A percentile compares a stretch with the other conserved stretches of the same genome.
These are phyloP conservation scores for Drosophila anceps DNA, from an alignment of 2,888 invertebrate genomes.

Conservation along the genomic window DNA sequence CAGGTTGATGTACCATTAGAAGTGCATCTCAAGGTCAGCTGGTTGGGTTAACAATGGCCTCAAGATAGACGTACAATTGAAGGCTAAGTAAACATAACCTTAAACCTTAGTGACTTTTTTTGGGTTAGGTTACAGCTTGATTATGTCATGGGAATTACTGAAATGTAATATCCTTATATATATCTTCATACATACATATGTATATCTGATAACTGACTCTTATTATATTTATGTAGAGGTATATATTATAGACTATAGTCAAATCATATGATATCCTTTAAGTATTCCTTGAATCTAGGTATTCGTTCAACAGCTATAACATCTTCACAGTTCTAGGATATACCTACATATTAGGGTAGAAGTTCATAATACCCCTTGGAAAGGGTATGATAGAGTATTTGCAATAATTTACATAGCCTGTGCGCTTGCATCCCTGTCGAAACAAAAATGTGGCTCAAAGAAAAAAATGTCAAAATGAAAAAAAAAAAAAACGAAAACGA, in stretches of 20 bases:
- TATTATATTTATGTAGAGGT: too few relatives aligned
- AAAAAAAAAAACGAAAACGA: slow-evolving; percentile 37
- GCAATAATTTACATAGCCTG: slow-evolving; percentile 12
- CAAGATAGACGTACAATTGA: slow-evolving; percentile 28
- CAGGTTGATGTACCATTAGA: slow-evolving; percentile 46
- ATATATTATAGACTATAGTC: too few relatives aligned
- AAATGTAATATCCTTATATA: background rate
- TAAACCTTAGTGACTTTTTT: background rate
- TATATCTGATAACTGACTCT: too few relatives aligned
- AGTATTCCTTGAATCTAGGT: background rate
- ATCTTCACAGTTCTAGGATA: background rate
- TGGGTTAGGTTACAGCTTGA: background rate
- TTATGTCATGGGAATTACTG: background rate
- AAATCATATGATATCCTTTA: background rate
- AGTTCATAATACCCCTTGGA: background rate
- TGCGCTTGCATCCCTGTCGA: slow-evolving; percentile 48
- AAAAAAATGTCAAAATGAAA: slow-evolving; percentile 58
- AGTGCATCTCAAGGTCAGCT: slow-evolving; percentile 45
- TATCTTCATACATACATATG: too few relatives aligned
- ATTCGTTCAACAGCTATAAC: background rate
- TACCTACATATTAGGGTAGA: background rate
- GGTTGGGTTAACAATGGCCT: slow-evolving; percentile 14
- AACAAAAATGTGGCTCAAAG: slow-evolving; percentile 43
- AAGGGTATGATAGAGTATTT: background rate
- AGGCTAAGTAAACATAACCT: background rate